These are phyloP conservation scores for Nibea coibor DNA, from an alignment of 2,113 vertebrate genomes.

Conservation along the genomic window DNA sequence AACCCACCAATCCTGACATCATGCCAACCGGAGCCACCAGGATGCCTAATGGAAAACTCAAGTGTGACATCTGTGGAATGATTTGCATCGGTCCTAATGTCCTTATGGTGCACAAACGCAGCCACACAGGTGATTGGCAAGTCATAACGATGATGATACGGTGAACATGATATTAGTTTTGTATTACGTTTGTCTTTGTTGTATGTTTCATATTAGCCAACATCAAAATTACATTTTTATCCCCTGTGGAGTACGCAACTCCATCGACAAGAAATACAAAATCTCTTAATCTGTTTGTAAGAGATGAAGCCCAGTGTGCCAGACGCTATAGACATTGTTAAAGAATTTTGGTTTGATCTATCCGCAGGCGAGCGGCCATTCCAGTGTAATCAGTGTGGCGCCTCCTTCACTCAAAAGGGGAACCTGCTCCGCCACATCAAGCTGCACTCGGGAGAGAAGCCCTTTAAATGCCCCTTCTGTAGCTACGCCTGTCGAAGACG, in stretches of 20 bases:
- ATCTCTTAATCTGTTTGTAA: not conserved
- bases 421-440: conserved; percentile 98
- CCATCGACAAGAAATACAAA: not conserved
- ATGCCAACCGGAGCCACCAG: conserved; percentile 90
- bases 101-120: conserved; percentile 98
- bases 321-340: not conserved
- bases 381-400: conserved; percentile 98
- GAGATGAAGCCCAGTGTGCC: too few relatives aligned
- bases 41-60: conserved; percentile 95
- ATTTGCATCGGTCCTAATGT: conserved; percentile 98
- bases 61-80: conserved; percentile 97
- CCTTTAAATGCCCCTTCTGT: conserved; percentile 98
- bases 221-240: not conserved
- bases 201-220: too few relatives aligned
- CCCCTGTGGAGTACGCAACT: not conserved
- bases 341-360: conserved; percentile 36
- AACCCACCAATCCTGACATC: conserved; percentile 86
- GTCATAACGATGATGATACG: not conserved
- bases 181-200: too few relatives aligned
- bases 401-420: conserved; percentile 98
- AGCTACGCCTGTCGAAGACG: conserved; percentile 95
- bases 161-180: too few relatives aligned
- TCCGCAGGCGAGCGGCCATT: conserved; percentile 93
- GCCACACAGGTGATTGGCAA: conserved; percentile 91
- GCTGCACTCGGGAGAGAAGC: conserved; percentile 97